These are phyloP conservation scores for Neodiprion fabricii DNA, from an alignment of 1,140 invertebrate species.

Conservation along the genomic window DNA sequence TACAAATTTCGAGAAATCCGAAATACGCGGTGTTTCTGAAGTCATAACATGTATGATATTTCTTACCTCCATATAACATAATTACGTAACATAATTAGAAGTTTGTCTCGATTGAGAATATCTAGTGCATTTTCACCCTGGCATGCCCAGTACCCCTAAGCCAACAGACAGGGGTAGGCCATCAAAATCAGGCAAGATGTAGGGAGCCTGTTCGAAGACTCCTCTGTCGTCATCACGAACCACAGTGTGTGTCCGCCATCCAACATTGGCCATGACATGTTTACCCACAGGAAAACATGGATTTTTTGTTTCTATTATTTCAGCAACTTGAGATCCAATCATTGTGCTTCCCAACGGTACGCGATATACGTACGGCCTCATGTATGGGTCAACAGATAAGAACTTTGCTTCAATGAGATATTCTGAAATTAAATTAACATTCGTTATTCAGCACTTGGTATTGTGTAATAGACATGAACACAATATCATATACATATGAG, in stretches of 20 bases:
- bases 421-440: conserved; percentile 59
- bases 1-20: conserved; percentile 65
- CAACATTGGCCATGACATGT: conserved; percentile 64
- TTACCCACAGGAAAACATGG: conserved; percentile 66
- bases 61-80: too few relatives aligned
- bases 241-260: conserved; percentile 65
- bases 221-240: conserved; percentile 39
- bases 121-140: conserved; percentile 60
- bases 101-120: neutral
- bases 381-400: conserved; percentile 76
- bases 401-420: conserved; percentile 71
- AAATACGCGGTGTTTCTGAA: conserved; percentile 70
- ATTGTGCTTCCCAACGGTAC: conserved; percentile 64
- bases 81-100: too few relatives aligned
- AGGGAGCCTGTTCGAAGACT: conserved; percentile 30
- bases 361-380: conserved; percentile 64
- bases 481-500: too few relatives aligned
- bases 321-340: conserved; percentile 70
- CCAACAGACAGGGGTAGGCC: conserved; percentile 65
- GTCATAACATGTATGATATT: conserved; percentile 17
- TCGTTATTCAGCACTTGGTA: too few relatives aligned
- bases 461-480: too few relatives aligned
- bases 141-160: conserved; percentile 70
- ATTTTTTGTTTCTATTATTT: conserved; percentile 71
- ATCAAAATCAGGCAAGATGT: conserved; percentile 62